phyloP scores from a whole-genome alignment of 2,888 invertebrate species.

The Nasonovia ribisnigri region DNA sequence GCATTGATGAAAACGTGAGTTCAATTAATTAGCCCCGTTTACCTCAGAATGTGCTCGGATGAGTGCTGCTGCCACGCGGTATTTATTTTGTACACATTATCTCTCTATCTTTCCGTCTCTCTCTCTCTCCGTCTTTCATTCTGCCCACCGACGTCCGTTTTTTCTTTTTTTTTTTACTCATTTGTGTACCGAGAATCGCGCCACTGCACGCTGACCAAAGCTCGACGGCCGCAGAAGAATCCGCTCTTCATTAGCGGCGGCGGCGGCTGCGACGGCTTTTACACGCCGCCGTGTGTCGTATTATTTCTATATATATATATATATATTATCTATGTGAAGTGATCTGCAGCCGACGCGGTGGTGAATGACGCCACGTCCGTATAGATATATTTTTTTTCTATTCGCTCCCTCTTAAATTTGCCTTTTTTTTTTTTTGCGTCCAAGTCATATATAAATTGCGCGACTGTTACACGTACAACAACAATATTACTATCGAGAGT shows the following conservation, averaged over 20 bases:
- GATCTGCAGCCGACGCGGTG: not conserved
- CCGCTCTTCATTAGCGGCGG: slow-evolving; percentile 33
- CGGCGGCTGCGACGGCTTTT: not conserved
- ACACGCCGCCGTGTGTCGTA: not conserved
- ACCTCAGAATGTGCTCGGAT: slow-evolving; percentile 13
- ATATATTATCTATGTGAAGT: not conserved
- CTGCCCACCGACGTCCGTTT: not conserved
- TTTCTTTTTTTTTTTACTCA: too few species aligned
- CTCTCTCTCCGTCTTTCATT: not conserved
- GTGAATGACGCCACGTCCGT: not conserved
- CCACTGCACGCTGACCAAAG: not conserved
- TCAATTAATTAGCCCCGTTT: slow-evolving; percentile 37
- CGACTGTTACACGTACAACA: not conserved
- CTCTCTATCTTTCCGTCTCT: not conserved
- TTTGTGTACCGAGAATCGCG: slow-evolving; percentile 24
- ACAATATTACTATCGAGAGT: not conserved
- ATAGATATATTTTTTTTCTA: not conserved
- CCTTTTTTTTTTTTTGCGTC: not conserved
- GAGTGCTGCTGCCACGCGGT: not conserved
- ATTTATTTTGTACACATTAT: slow-evolving; percentile 28
- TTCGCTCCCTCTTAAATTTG: not conserved
- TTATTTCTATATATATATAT: not conserved
- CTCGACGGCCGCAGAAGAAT: slow-evolving; percentile 54
- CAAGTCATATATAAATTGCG: not conserved
- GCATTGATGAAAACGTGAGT: slow-evolving; percentile 11